Base-by-base conservation (phyloP, 1,140 invertebrate genomes). In the Camponotus floridanus region DNA sequence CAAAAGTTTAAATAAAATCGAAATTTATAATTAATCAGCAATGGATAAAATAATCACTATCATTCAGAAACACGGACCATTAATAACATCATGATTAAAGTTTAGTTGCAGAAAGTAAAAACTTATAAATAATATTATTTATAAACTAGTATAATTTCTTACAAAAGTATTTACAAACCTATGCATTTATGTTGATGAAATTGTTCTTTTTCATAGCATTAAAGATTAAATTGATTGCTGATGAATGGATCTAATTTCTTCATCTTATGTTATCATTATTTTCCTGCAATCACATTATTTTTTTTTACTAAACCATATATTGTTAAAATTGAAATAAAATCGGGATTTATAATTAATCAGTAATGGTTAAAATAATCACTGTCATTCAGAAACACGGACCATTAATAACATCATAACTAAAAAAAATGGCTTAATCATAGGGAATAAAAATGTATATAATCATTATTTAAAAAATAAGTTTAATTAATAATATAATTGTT, bases 31-130 rank as follows among this genome's bases (percentile, higher is more conserved):
- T 18, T 45, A 45, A 48, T 57, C 48, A 74, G 48, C n/a, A 55
- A 39, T 36, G 31, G 31, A 51, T 0, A 0, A n/a, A 36, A 21
- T 36, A 73, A 73, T 73, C 70, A 73, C 31, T 73, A 18, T 57
- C 18, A 15, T 55, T 73, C 70, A 57, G 70, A 55, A 73, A 73
- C 70, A 73, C 48, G 45, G 70, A 73, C 48, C 31, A 71, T 26
- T 73, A 55, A 7, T 55, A 73, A 33, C 48, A 73, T 73, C 31
- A 73, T 33, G 4, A 71, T 51, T 48, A 48, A 31, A 45, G 9
- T 45, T 11, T 11, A 45, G 11, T 45, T 39, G 6, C 7, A 9
- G 1, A 45, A 13, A 45, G 11, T 13, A 45, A 42, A 42, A 45
- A 45, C 11, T 9, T 45, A 9, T 45, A 45, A 0, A 45, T 45